phyloP scores from a whole-genome alignment of 2,113 vertebrate species.

The Nymphicus hollandicus region DNA sequence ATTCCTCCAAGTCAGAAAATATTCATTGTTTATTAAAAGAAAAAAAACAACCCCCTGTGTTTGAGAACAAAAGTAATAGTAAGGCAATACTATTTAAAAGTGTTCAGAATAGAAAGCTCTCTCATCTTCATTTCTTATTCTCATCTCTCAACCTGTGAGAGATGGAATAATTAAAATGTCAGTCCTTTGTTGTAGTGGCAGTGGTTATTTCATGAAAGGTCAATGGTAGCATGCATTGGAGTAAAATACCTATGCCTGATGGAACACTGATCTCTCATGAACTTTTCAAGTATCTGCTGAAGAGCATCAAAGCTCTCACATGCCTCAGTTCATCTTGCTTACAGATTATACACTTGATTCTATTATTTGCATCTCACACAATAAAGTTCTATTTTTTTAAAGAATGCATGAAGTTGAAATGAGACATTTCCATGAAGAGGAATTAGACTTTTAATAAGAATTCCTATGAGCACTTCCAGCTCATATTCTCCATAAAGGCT shows the following conservation, averaged over 20 bases:
- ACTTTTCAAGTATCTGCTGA: background rate
- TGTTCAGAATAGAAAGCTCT: background rate
- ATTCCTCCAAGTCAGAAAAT: background rate
- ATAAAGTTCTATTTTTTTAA: background rate
- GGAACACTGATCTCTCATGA: background rate
- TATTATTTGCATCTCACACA: background rate
- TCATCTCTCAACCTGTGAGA: background rate
- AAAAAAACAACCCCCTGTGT: background rate
- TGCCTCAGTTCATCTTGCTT: background rate
- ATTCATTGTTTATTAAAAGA: background rate
- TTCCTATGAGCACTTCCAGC: background rate
- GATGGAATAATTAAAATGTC: background rate
- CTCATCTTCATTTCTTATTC: background rate
- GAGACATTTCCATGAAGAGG: background rate
- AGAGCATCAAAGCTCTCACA: background rate
- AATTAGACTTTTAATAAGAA: background rate
- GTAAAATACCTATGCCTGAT: background rate
- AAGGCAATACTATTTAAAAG: background rate
- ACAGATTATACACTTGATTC: background rate
- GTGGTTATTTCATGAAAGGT: background rate
- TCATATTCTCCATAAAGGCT: background rate
- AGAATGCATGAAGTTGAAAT: background rate
- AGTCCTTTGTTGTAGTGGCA: background rate
- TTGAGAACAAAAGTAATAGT: background rate
- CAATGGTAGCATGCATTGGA: background rate